These are phyloP conservation scores for Carpatolechia fugitivella DNA, from an alignment of 2,888 invertebrate genomes.

Conservation along the genomic window DNA sequence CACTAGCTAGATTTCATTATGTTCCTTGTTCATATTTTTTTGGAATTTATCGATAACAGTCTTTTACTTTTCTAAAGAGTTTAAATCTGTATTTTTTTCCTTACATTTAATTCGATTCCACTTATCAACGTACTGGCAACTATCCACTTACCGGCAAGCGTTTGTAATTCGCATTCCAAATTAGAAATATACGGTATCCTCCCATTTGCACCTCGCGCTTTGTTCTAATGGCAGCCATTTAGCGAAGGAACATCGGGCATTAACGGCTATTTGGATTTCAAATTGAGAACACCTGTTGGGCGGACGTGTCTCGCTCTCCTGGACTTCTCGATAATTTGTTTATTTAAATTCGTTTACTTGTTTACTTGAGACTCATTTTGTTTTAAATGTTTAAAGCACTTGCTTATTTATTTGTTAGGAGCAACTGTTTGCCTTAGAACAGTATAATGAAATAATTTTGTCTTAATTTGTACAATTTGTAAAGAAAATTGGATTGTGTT, in stretches of 20 bases:
- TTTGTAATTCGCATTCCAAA: conserved; percentile 20
- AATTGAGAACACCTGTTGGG: conserved; percentile 71
- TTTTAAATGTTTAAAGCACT: not conserved
- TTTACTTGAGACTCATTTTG: not conserved
- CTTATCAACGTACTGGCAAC: too few relatives aligned
- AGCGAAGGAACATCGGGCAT: conserved; percentile 40
- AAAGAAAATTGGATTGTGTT: not conserved
- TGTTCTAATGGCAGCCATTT: conserved; percentile 45
- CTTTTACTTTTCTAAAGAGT: too few relatives aligned
- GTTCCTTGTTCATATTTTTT: too few relatives aligned
- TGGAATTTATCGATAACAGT: too few relatives aligned
- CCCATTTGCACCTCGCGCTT: conserved; percentile 29
- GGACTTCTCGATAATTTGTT: conserved; percentile 56
- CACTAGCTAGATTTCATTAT: too few relatives aligned
- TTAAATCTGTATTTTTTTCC: too few relatives aligned
- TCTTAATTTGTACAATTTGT: not conserved
- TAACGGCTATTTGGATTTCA: conserved; percentile 62
- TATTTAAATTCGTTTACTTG: conserved; percentile 34
- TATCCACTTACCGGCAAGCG: conserved; percentile 7
- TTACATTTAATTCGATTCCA: too few relatives aligned
- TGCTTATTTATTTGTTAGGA: not conserved
- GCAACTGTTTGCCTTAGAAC: too few relatives aligned
- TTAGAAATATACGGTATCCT: conserved; percentile 31
- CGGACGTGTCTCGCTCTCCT: conserved; percentile 24
- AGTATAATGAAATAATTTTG: not conserved